Percentiles rank a stretch among this genome's conserved stretches.
These are phyloP conservation scores for Cheilosia impressa DNA, from an alignment of 2,888 invertebrate species.

Conservation along the genomic window DNA sequence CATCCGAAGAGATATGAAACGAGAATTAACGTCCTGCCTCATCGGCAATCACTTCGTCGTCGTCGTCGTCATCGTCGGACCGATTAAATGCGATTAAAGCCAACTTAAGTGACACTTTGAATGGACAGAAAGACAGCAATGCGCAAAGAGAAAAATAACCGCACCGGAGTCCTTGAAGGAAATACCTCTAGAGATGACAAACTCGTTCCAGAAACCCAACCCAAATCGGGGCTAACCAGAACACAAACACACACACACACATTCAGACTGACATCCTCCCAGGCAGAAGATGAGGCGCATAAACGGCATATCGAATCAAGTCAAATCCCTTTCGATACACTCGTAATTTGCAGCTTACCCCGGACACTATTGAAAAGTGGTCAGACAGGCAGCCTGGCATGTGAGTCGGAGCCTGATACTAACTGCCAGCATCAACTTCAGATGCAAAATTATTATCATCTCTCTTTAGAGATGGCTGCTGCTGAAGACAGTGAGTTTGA, in stretches of 20 bases:
- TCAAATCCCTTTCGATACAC: slow-evolving; percentile 54
- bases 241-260: background rate
- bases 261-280: slow-evolving; percentile 51
- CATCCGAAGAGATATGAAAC: slow-evolving; percentile 22
- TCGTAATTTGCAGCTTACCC: slow-evolving; percentile 58
- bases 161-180: slow-evolving; percentile 7
- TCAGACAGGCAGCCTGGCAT: slow-evolving; percentile 27
- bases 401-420: slow-evolving; percentile 31
- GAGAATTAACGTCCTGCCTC: slow-evolving; percentile 33
- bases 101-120: slow-evolving; percentile 37
- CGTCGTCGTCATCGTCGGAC: slow-evolving; percentile 23
- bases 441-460: slow-evolving; percentile 48
- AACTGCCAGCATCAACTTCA: slow-evolving; percentile 41
- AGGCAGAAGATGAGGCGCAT: slow-evolving; percentile 36
- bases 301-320: slow-evolving; percentile 57
- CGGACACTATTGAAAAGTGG: slow-evolving; percentile 30
- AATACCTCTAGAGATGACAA: background rate
- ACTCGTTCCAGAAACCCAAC: slow-evolving; percentile 21
- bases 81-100: slow-evolving; percentile 47
- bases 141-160: background rate
- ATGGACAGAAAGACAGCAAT: slow-evolving; percentile 31
- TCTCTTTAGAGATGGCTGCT: slow-evolving; percentile 27
- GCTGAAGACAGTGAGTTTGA: slow-evolving; percentile 58
- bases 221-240: background rate
- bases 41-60: slow-evolving; percentile 33